Conservation (phyloP, 1,140 invertebrate species). For the Ectropis grisescens region DNA sequence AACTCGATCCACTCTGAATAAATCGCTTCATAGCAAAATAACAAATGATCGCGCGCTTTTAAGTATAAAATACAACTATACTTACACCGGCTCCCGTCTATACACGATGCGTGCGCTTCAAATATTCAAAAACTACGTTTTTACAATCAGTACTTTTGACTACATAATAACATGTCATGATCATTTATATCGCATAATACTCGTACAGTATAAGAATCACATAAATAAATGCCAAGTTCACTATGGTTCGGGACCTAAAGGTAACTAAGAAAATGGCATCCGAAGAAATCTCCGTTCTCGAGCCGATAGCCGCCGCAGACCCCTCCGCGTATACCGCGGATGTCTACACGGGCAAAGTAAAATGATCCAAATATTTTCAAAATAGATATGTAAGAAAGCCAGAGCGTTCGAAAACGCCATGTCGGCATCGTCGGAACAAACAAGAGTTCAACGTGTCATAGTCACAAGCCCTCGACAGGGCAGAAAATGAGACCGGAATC, state of each 20-base stretch:
- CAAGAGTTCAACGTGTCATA: no score
- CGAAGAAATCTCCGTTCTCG: slow-evolving; percentile 35
- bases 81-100: no score
- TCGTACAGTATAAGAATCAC: slow-evolving; percentile 57
- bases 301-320: slow-evolving; percentile 22
- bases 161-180: slow-evolving; percentile 58
- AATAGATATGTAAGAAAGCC: slow-evolving; percentile 51
- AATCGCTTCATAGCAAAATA: slow-evolving; percentile 49
- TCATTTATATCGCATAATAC: slow-evolving; percentile 48
- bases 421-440: no score
- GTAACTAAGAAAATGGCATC: slow-evolving; percentile 68
- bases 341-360: slow-evolving; percentile 15
- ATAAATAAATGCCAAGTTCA: slow-evolving; percentile 67
- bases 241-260: slow-evolving; percentile 59
- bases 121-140: slow-evolving; percentile 34
- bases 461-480: no score
- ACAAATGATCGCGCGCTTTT: slow-evolving; percentile 29
- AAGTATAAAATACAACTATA: slow-evolving; percentile 55
- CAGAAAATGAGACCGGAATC: no score
- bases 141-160: slow-evolving; percentile 38
- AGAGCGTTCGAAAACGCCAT: slow-evolving; percentile 6
- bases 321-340: slow-evolving; percentile 13
- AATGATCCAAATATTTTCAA: slow-evolving; percentile 36
- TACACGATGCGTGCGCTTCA: slow-evolving; percentile 33
- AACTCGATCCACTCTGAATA: slow-evolving; percentile 65